Evolutionary conservation across 2,888 invertebrate species (phyloP), one percentile per base, ranked within the genome.

Genomic region (Heterodera filipjevi): DNA sequence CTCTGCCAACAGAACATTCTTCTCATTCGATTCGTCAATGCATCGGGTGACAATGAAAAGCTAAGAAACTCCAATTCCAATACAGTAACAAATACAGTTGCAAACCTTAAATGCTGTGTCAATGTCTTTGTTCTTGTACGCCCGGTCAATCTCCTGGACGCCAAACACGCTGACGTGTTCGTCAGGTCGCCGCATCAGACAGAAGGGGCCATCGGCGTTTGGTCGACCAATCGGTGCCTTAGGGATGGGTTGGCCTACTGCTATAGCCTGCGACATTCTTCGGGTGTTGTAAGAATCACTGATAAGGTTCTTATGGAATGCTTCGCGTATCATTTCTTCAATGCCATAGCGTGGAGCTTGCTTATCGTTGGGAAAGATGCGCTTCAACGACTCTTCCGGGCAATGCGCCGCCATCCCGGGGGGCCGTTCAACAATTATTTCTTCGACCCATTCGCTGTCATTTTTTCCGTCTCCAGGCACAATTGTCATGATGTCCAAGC

Each of bases 131-230:
- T 82, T 82, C 79, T 88, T 88, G 72, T 81, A 80, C 0, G 86
- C 87, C n/a, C 85, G 77, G 76, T 88, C 88, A 32, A 88, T 84
- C 66, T 88, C 88, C 53, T 85, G 79, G 1, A 85, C 83, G 2
- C 86, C 82, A 79, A 83, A 88, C 16, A 82, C 77, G n/a, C 81
- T 72, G n/a, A 85, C 83, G 68, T 87, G 87, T 71, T 88, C 85
- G 44, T 81, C 80, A 3, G 79, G 66, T 14, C 81, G 49, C 5
- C 82, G 80, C 68, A 82, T 73, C 19, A 86, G 30, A 66, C 85
- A 72, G 44, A 77, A 79, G 22, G 86, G 84, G 2, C 87, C 86
- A 1, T 76, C 77, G 14, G 82, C 84, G 27, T 70, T 66, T 3
- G 85, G 85, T 22, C 84, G 79, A 10, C 84, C 84, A 14, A 77